phyloP scores from a whole-genome alignment of 2,888 invertebrate genomes.

The Philhelius pedissequus region DNA sequence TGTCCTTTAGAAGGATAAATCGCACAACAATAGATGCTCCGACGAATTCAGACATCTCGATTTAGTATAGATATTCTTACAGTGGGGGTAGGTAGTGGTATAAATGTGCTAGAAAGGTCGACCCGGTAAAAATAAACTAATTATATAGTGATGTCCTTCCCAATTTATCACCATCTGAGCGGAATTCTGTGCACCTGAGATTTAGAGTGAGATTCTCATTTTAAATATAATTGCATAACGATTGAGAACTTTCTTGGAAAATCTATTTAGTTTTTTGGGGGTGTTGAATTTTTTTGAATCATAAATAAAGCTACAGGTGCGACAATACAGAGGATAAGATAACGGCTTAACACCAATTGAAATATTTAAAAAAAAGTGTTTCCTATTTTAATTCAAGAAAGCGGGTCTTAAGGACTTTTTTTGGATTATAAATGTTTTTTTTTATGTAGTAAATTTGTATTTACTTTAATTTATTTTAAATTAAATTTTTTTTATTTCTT shows the following conservation, averaged over 20 bases:
- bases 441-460: no score
- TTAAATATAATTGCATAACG: constrained; percentile 35
- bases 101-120: constrained; percentile 21
- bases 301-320: constrained; percentile 2
- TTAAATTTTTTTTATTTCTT: no score
- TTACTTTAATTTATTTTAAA: no score
- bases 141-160: constrained; percentile 55
- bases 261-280: not conserved
- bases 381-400: not conserved
- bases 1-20: not conserved
- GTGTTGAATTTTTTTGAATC: constrained; percentile 13
- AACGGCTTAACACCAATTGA: not conserved
- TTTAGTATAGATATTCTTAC: not conserved
- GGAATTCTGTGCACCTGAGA: constrained; percentile 53
- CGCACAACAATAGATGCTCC: constrained; percentile 14
- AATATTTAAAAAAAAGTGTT: not conserved
- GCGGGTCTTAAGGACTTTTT: no score
- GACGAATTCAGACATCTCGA: not conserved
- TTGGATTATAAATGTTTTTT: no score
- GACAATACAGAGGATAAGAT: constrained; percentile 9
- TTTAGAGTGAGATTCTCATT: not conserved
- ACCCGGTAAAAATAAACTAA: constrained; percentile 38
- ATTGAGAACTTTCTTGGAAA: constrained; percentile 2
- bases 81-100: not conserved
- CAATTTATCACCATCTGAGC: constrained; percentile 48